Conservation (phyloP, 1,140 invertebrate genomes). For the Pararge aegeria region DNA sequence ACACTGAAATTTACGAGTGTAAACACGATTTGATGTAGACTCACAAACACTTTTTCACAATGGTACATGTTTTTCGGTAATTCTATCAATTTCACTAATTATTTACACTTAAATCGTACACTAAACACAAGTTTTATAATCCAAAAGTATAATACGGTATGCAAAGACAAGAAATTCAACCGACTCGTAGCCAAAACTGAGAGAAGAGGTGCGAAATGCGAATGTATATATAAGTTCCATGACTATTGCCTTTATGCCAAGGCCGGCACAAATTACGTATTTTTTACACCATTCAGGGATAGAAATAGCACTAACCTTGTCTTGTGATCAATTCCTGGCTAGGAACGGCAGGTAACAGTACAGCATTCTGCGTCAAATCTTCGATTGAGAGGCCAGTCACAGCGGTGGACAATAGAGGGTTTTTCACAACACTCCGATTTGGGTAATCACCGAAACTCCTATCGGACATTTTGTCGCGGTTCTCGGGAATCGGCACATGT, state of each 20-base stretch:
- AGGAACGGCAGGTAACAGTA: slow-evolving; percentile 65
- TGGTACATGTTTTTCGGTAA: not conserved
- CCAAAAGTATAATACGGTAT: slow-evolving; percentile 10
- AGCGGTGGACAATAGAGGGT: slow-evolving; percentile 66
- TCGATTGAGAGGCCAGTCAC: slow-evolving; percentile 71
- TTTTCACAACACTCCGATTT: slow-evolving; percentile 66
- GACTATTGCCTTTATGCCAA: slow-evolving; percentile 46
- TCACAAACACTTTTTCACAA: not conserved
- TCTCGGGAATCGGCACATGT: slow-evolving; percentile 47
- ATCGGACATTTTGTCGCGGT: slow-evolving; percentile 63
- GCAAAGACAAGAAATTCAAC: slow-evolving; percentile 33
- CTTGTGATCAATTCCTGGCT: slow-evolving; percentile 55
- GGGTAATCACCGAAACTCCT: slow-evolving; percentile 68
- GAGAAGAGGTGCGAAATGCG: slow-evolving; percentile 32
- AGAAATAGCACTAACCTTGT: slow-evolving; percentile 72
- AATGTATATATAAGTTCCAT: slow-evolving; percentile 25
- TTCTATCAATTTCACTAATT: not conserved
- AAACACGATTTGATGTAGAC: not conserved
- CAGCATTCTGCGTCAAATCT: slow-evolving; percentile 75
- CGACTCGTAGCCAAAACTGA: slow-evolving; percentile 37
- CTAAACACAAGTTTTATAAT: not conserved
- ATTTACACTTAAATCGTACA: not conserved
- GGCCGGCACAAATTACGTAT: slow-evolving; percentile 41
- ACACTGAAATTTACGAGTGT: slow-evolving; percentile 1
- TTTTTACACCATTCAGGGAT: slow-evolving; percentile 40